A percentile compares a stretch with the other conserved stretches of the same genome.
These are phyloP conservation scores for Euplexia lucipara DNA, from an alignment of 2,888 invertebrate genomes.

Conservation along the genomic window DNA sequence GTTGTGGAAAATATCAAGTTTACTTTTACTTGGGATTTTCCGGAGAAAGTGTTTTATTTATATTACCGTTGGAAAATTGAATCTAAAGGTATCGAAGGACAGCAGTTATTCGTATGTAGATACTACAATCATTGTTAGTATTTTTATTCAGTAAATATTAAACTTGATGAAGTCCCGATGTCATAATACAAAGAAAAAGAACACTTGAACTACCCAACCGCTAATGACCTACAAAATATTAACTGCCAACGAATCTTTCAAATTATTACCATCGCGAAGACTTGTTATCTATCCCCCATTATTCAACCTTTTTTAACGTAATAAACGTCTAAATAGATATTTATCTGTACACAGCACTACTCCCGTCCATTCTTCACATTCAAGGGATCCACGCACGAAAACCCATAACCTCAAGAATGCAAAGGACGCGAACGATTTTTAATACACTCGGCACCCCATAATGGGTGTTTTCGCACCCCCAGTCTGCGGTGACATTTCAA, in stretches of 20 bases:
- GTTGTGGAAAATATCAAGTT: conserved; percentile 48
- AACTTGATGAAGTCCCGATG: too few species aligned
- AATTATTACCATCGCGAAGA: conserved; percentile 17
- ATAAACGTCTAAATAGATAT: conserved; percentile 55
- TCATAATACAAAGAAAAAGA: too few species aligned
- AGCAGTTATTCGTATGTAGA: too few species aligned
- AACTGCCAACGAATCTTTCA: conserved; percentile 1
- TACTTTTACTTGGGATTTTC: conserved; percentile 59
- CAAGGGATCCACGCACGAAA: conserved; percentile 73
- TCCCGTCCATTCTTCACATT: conserved; percentile 60
- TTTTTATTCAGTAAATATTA: too few species aligned
- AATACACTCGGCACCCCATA: conserved; percentile 88
- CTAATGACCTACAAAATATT: background rate
- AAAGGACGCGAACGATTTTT: conserved; percentile 89
- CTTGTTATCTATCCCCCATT: conserved; percentile 18
- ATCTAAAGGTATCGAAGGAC: background rate
- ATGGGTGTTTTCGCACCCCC: conserved; percentile 88
- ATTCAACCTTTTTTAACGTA: conserved; percentile 36
- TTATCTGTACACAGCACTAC: conserved; percentile 50
- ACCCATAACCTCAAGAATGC: conserved; percentile 88
- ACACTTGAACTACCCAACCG: too few species aligned
- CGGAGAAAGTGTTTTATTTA: conserved; percentile 53
- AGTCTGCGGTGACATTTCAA: conserved; percentile 90
- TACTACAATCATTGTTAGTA: background rate
- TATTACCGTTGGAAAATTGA: conserved; percentile 33